Base-by-base conservation (phyloP, 2,797 vertebrate genomes). In the Galagoides demidoff region DNA sequence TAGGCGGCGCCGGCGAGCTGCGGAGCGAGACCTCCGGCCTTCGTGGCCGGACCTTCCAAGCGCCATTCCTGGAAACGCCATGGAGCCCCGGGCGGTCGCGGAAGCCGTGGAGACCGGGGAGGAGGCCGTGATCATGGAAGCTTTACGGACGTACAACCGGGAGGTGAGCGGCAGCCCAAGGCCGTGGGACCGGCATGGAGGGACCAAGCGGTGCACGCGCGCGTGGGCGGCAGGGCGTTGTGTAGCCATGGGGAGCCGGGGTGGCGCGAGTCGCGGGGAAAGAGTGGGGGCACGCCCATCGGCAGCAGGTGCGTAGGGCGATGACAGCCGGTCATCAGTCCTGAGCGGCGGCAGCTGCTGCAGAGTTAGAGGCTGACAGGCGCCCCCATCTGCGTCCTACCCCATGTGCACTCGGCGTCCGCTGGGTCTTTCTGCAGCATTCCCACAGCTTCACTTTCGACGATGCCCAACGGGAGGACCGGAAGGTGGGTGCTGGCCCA, bases 21-120 rank as follows among this genome's bases (percentile, higher is more conserved):
- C 0, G 29, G 34, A 19, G 37, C 57, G 0, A 0, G 10, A 17
- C 3, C 16, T 22, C 22, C 5, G 11, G 13, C n/a, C 8, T n/a
- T 12, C 27, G 10, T 25, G 20, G 85, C n/a, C 12, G 23, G 22
- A 39, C 29, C 7, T 9, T 70, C n/a, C 13, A 20, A 11, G 85
- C 29, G 1, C n/a, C 17, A 16, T 9, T 70, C n/a, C 29, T 12
- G 4, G 52, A 52, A 64, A 27, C 78, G 98, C 97, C 55, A 99
- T 99, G 99, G 99, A 99, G 95, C 98, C 99, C 94, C 97, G 98
- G 97, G 96, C 85, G 2, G 98, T 99, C 45, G 99, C 99, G 49
- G 98, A 99, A 95, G 98, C 99, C 0, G 97, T 99, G 98, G 99
- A 99, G 98, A 98, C 98, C 0, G 99, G 99, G n/a, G 98, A 99